Conservation (phyloP, 2,113 vertebrate genomes). For the Peromyscus californicus region DNA sequence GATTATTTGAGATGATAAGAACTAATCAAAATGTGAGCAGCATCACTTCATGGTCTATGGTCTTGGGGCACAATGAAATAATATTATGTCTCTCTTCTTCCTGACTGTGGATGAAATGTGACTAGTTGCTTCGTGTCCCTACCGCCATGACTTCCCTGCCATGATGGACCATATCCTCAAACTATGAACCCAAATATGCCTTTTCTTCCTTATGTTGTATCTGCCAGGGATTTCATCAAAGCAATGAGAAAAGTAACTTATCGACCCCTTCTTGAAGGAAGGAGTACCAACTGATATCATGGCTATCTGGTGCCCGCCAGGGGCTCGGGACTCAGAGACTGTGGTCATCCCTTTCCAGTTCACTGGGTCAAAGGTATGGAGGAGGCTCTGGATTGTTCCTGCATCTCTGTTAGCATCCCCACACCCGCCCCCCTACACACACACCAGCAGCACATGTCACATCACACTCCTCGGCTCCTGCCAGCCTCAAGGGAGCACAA, state of each 20-base stretch:
- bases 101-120: background rate
- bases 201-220: background rate
- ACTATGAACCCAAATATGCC: background rate
- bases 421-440: too few relatives aligned
- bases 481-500: background rate
- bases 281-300: background rate
- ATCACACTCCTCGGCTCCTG: background rate
- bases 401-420: background rate
- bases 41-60: background rate
- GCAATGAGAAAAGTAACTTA: background rate
- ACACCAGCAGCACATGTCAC: background rate
- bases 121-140: too few relatives aligned
- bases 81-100: background rate
- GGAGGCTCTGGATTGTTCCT: background rate
- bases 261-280: background rate
- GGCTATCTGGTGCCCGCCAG: accelerated
- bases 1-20: background rate
- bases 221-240: background rate
- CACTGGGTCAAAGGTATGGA: background rate
- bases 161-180: background rate
- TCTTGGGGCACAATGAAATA: too few relatives aligned
- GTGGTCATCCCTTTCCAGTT: background rate
- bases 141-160: background rate
- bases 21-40: background rate
- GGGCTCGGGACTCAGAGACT: background rate